phyloP scores from a whole-genome alignment of 2,113 vertebrate genomes.

The Barbus barbus region DNA sequence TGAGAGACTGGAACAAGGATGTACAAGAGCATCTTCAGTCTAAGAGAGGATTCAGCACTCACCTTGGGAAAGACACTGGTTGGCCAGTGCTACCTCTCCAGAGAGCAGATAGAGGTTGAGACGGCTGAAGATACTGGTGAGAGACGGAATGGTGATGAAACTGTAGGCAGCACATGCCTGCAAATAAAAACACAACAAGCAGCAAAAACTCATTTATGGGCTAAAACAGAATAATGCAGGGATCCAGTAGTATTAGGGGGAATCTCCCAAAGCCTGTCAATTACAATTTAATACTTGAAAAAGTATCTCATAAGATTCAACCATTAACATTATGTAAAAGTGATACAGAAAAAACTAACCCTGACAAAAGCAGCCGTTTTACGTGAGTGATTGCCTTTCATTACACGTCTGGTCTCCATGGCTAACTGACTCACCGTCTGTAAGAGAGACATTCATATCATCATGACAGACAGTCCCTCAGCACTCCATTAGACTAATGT shows the following conservation, averaged over 20 bases:
- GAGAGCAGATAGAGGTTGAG: constrained; percentile 93
- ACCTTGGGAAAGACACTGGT: constrained; percentile 99
- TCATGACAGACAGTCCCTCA: neutral
- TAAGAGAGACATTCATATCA: neutral
- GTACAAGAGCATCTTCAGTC: neutral
- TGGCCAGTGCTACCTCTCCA: constrained; percentile 93
- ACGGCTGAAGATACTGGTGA: constrained; percentile 87
- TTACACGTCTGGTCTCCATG: constrained; percentile 93
- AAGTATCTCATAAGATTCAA: neutral
- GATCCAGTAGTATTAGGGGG: neutral
- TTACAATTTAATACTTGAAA: too few relatives aligned
- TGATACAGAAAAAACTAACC: constrained; percentile 71
- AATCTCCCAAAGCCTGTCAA: too few relatives aligned
- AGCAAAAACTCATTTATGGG: neutral
- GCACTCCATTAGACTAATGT: neutral
- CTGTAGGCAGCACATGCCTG: constrained; percentile 98
- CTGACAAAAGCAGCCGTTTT: constrained; percentile 95
- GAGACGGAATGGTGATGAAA: constrained; percentile 97
- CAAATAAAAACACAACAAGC: neutral
- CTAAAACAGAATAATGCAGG: neutral
- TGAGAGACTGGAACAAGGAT: neutral
- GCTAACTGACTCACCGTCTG: constrained; percentile 93
- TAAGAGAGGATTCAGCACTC: constrained; percentile 57
- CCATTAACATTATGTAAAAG: neutral
- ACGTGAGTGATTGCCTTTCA: constrained; percentile 94